phyloP scores from a whole-genome alignment of 2,888 invertebrate species.

The Silvanus unidentatus region DNA sequence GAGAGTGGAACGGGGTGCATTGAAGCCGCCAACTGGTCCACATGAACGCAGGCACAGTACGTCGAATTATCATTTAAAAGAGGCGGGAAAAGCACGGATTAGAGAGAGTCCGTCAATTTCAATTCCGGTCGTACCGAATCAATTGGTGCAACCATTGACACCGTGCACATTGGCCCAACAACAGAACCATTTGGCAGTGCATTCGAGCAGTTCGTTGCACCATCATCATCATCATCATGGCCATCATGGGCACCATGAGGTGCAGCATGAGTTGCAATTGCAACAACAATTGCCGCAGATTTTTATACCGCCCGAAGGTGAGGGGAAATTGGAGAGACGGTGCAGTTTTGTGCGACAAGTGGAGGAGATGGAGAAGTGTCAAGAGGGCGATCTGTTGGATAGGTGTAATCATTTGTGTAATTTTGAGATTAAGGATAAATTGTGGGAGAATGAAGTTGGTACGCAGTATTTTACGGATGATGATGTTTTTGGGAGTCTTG shows the following conservation, averaged over 20 bases:
- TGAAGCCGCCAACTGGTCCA: conserved; percentile 35
- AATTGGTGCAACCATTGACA: conserved; percentile 49
- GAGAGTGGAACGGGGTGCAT: conserved; percentile 46
- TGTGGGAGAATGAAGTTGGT: conserved; percentile 34
- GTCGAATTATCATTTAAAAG: conserved; percentile 38
- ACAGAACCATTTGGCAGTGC: conserved; percentile 31
- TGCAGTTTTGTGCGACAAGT: conserved; percentile 51
- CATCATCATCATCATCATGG: conserved; percentile 42
- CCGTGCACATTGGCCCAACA: conserved; percentile 31
- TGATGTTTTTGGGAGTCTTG: conserved; percentile 44
- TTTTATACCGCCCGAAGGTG: conserved; percentile 47
- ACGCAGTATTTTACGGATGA: conserved; percentile 38
- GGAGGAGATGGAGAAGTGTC: conserved; percentile 43
- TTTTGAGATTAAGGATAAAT: conserved; percentile 43
- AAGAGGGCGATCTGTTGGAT: conserved; percentile 40
- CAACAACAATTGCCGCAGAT: conserved; percentile 52
- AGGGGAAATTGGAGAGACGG: conserved; percentile 42
- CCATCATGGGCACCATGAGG: conserved; percentile 39
- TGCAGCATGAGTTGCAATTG: conserved; percentile 41
- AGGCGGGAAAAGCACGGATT: conserved; percentile 37
- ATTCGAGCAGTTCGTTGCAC: conserved; percentile 37
- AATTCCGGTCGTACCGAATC: conserved; percentile 47
- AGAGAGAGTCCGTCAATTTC: conserved; percentile 47
- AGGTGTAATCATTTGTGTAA: conserved; percentile 45
- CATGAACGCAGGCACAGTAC: conserved; percentile 43